Base-by-base conservation (phyloP, 2,888 invertebrate genomes). In the Thera britannica region DNA sequence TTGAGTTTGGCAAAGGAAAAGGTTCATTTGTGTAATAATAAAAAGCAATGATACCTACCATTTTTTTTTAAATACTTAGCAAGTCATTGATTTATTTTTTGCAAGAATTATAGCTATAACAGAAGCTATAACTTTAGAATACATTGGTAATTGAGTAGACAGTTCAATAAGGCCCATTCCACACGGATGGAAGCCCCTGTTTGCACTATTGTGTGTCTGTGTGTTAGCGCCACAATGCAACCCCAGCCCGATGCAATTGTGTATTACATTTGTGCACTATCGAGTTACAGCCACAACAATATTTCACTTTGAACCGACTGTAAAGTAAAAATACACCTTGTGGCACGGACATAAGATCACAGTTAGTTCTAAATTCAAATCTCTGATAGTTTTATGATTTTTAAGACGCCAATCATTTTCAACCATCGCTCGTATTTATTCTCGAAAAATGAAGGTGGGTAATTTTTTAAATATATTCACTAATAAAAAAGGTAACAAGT, bases 251-350 rank as follows among this genome's bases (percentile, higher is more conserved):
- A 90, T 88, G 92, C 92, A 91, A 91, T 92, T 92, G 92, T 87
- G 90, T 92, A n/a, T n/a, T n/a, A 90, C 90, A 92, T 90, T 90
- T 82, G 90, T 84, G 91, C 90, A 82, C 85, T 87, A 93, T 92
- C 89, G 88, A 90, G 90, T 93, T 93, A 91, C 92, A 87, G 48
- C 12, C 23, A 36, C 38, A 9, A 7, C 1, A 4, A 23, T 49
- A 5, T 44, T 3, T 61, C 60, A 61, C 60, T 60, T 2, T 8
- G 2, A 48, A 49, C n/a, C 23, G 4, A 11, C 34, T 54, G 5
- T 34, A 36, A 44, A 41, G 23, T 8, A 8, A 58, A 57, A 64
- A 48, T 41, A 34, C 41, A 41, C 59, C 48, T 54, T 61, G 55
- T 48, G 9, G 2, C 46, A 3, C 11, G 8, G 55, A 6, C 0